Evolutionary conservation across 1,140 invertebrate species (phyloP).

Genomic region (Charaxes varanes): DNA sequence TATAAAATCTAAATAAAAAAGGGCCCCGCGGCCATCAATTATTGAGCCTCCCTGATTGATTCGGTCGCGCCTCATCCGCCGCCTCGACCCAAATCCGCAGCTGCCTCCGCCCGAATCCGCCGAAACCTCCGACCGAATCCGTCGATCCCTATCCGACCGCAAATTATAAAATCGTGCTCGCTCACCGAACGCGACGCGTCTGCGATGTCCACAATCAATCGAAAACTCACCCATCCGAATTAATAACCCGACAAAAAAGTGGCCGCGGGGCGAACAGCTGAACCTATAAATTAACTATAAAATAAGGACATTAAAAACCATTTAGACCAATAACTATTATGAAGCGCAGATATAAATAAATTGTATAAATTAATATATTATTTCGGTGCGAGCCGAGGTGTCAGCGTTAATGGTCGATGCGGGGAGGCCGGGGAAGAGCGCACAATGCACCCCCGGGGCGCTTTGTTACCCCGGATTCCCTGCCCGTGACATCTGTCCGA

Average conservation of each 20-base stretch:
- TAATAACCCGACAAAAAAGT: slow-evolving; percentile 40
- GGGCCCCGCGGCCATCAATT: slow-evolving; percentile 62
- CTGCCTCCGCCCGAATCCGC: slow-evolving; percentile 4
- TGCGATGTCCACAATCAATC: slow-evolving; percentile 34
- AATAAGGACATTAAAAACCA: slow-evolving; percentile 70
- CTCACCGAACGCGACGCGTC: slow-evolving; percentile 2
- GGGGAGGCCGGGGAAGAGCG: slow-evolving; percentile 39
- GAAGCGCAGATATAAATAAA: slow-evolving; percentile 57
- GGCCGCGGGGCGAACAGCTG: slow-evolving; percentile 57
- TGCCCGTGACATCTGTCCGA: slow-evolving; percentile 69
- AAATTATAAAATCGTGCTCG: too few relatives aligned
- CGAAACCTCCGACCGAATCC: slow-evolving; percentile 4
- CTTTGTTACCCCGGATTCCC: slow-evolving; percentile 54
- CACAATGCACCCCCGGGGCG: slow-evolving; percentile 60
- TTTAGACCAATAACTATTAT: slow-evolving; percentile 66
- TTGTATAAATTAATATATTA: slow-evolving; percentile 62
- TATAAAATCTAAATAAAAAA: too few relatives aligned
- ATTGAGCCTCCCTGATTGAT: slow-evolving; percentile 58
- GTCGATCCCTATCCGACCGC: slow-evolving; percentile 2
- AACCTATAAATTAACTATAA: slow-evolving; percentile 65
- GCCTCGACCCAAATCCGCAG: slow-evolving; percentile 6
- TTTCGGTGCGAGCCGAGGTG: slow-evolving; percentile 60
- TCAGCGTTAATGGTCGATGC: slow-evolving; percentile 58
- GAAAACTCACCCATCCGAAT: slow-evolving; percentile 31
- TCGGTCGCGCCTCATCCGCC: slow-evolving; percentile 23